Conservation (phyloP, 2,888 invertebrate genomes). For the Erebia ligea region DNA sequence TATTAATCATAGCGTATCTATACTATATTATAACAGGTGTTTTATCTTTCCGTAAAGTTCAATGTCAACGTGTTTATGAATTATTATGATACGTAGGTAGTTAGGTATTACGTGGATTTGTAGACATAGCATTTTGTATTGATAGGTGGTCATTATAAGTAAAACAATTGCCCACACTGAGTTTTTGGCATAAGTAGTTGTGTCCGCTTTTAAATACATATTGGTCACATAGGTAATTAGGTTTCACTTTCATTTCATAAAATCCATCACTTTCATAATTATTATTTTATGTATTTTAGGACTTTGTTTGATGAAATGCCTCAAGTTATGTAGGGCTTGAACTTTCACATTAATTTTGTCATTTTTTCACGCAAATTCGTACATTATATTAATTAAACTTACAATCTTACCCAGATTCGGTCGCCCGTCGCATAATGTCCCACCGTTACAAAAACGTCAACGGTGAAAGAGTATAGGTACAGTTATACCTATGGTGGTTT, state of each 20-base stretch:
- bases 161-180: constrained; percentile 15
- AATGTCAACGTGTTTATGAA: constrained; percentile 26
- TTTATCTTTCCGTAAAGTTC: constrained; percentile 32
- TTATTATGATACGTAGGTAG: background rate
- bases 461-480: too few relatives aligned
- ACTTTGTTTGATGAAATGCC: too few relatives aligned
- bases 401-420: too few relatives aligned
- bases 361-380: too few relatives aligned
- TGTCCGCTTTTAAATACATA: background rate
- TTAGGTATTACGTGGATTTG: constrained; percentile 2
- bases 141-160: constrained; percentile 20
- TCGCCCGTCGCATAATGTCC: too few relatives aligned
- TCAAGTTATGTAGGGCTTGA: too few relatives aligned
- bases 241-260: too few relatives aligned
- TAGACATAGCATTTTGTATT: background rate
- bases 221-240: background rate
- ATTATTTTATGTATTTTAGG: background rate
- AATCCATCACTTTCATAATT: background rate
- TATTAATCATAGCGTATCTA: constrained; percentile 13
- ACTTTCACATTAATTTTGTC: too few relatives aligned
- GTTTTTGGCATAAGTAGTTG: constrained; percentile 18
- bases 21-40: constrained; percentile 23
- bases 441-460: too few relatives aligned
- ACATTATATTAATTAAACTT: too few relatives aligned
- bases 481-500: too few relatives aligned